phyloP scores from a whole-genome alignment of 2,888 invertebrate genomes.

The Ptychoptera albimana region DNA sequence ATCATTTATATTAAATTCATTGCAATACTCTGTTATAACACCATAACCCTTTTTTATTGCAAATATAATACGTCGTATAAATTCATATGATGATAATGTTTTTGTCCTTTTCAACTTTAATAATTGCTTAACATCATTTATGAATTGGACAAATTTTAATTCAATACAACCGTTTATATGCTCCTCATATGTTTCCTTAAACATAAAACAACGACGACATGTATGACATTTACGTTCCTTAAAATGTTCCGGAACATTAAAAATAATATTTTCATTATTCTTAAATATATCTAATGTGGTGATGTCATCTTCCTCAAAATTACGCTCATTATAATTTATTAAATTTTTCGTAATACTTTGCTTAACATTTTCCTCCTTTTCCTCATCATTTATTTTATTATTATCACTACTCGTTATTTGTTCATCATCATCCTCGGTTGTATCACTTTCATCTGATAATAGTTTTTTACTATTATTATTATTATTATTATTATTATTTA shows the following conservation, averaged over 20 bases:
- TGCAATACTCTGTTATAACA: conserved; percentile 1
- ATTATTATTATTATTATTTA: not conserved
- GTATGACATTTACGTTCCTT: conserved; percentile 28
- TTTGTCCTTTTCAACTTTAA: conserved; percentile 22
- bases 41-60: conserved; percentile 15
- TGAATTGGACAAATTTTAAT: conserved; percentile 22
- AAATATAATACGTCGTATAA: conserved; percentile 28
- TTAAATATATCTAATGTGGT: conserved; percentile 23
- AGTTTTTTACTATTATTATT: not conserved
- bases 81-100: conserved; percentile 28
- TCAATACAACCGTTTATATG: conserved; percentile 27
- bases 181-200: conserved; percentile 25
- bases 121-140: conserved; percentile 23
- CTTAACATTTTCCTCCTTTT: conserved; percentile 14
- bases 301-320: conserved; percentile 28
- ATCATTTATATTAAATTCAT: conserved; percentile 3
- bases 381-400: conserved; percentile 16
- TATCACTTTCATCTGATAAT: conserved; percentile 3
- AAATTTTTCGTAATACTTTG: not conserved
- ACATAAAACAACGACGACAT: conserved; percentile 27
- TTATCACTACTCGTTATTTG: conserved; percentile 22
- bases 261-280: conserved; percentile 22
- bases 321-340: conserved; percentile 26
- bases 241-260: conserved; percentile 25
- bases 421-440: not conserved